Base-by-base conservation (phyloP, 1,140 invertebrate genomes). In the Leptinotarsa texana region DNA sequence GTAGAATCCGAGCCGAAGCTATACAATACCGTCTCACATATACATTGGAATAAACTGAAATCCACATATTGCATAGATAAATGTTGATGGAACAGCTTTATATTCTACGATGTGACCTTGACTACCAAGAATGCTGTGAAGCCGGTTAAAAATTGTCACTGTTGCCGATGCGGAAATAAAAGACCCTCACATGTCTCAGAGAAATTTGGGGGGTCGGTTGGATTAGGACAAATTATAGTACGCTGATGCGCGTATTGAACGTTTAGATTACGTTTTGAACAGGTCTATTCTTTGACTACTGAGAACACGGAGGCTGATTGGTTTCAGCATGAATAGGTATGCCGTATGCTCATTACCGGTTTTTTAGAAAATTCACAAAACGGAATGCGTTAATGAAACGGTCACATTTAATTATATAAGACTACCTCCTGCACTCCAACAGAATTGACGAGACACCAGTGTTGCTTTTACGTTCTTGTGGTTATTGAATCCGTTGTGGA, bases 91-190 rank as follows among this genome's bases (percentile, higher is more conserved):
- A 57, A 57, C 51, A 57, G 51, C n/a, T 57, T 33, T 33, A 33
- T 65, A 27, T 65, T 65, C 63, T 13, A 65, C 18, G 6, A 13
- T 21, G 21, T 65, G 63, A 65, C 63, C 63, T 65, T 65, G 63
- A 65, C 63, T 18, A 22, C 3, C 63, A 65, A 65, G 63, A 65
- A 65, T 65, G 63, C 24, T 65, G 63, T 22, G 63, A 65, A 21
- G 18, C 63, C 63, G 63, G 63, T 65, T 65, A 65, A 65, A 65
- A 65, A 65, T 65, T 65, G 63, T 65, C 63, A 65, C 15, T 65
- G 63, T 65, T 65, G 63, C 63, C 63, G 63, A 22, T 27, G 63
- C 63, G 63, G 63, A 65, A 65, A 65, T 65, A 65, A 62, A n/a
- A n/a, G 13, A 62, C 21, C 21, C 17, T 17, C 21, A 62, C 17